Base-by-base conservation (phyloP, 1,140 invertebrate species). In the Leptonema lineaticorne region DNA sequence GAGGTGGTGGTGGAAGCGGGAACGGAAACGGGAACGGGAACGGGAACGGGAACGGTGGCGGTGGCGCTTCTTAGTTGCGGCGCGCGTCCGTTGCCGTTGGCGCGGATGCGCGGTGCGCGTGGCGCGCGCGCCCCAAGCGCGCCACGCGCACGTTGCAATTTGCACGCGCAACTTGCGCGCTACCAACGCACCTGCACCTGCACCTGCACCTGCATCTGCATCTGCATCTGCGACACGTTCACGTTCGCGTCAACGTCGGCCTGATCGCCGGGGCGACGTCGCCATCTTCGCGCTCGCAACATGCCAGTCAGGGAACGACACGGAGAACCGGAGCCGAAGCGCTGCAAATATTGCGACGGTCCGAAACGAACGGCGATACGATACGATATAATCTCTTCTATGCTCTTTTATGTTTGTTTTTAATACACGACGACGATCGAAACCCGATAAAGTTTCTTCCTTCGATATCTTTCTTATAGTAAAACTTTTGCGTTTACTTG, bases 261-360 rank as follows among this genome's bases (percentile, higher is more conserved):
- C n/a, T n/a, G n/a, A n/a, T n/a, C n/a, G n/a, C n/a, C n/a, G n/a
- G n/a, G n/a, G n/a, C n/a, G n/a, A n/a, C n/a, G n/a, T n/a, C n/a
- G n/a, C n/a, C n/a, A n/a, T n/a, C n/a, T n/a, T n/a, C n/a, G n/a
- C n/a, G n/a, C n/a, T 50, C 29, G 24, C 63, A 46, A 33, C 64
- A 70, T 70, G 72, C 69, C 68, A 56, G 72, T 70, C 46, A 50
- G 72, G 22, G 64, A 70, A 56, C 69, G 69, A 26, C 76, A 77
- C 78, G 77, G 77, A 75, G 77, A 79, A 74, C 81, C 81, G 73
- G 78, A 82, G 79, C 78, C 81, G 73, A 83, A 83, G 74, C 80
- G 81, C 80, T 83, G 81, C 81, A 81, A 78, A 74, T 80, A 82
- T 74, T 83, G 81, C 80, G 80, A 83, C 80, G 81, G 81, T 83